phyloP scores from a whole-genome alignment of 2,797 vertebrate genomes.

The Myripristis murdjan region DNA sequence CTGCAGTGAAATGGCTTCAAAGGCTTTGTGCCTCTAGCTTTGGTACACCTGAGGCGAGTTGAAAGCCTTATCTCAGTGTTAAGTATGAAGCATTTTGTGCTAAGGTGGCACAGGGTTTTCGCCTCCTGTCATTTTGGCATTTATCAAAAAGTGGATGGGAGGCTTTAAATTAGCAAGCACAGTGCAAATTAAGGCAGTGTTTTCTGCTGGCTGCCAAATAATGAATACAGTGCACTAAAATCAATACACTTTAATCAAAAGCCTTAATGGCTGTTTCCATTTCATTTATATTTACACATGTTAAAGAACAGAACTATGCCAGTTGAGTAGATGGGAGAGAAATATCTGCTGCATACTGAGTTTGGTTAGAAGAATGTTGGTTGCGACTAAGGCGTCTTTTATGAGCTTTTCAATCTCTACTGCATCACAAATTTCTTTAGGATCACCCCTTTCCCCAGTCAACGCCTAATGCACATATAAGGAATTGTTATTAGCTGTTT shows the following conservation, averaged over 20 bases:
- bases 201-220: conserved; percentile 43
- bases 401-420: neutral
- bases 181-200: conserved; percentile 34
- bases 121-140: conserved; percentile 32
- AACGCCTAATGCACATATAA: neutral
- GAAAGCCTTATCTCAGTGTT: conserved; percentile 19
- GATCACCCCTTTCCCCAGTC: neutral
- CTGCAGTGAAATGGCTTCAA: neutral
- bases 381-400: too few species aligned
- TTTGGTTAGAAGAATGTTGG: too few species aligned
- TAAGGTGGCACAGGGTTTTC: neutral
- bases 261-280: neutral
- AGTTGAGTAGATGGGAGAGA: neutral
- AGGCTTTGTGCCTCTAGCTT: conserved; percentile 12
- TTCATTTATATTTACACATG: neutral
- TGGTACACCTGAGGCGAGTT: neutral
- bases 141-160: conserved; percentile 15
- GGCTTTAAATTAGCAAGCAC: conserved; percentile 41
- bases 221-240: conserved; percentile 39
- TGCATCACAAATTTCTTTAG: neutral
- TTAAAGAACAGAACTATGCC: conserved; percentile 19
- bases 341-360: too few species aligned
- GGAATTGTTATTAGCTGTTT: neutral
- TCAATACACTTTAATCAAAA: conserved; percentile 29
- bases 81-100: conserved; percentile 21